Evolutionary conservation across 2,113 vertebrate species (phyloP).

Genomic region (Hippocampus zosterae): DNA sequence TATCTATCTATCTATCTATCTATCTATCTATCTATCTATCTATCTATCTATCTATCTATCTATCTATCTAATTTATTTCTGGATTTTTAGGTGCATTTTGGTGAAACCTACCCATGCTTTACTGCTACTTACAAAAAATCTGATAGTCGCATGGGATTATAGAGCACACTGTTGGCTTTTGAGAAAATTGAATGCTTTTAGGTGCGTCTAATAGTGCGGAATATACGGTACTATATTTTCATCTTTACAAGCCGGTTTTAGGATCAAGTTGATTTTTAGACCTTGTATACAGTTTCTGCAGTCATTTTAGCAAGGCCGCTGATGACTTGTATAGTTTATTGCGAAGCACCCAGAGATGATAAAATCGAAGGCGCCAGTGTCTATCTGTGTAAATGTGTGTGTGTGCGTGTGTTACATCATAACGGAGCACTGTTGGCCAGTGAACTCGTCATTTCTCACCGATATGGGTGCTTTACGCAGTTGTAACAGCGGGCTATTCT

Average conservation of each 20-base stretch:
- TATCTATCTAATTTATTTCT: too few species aligned
- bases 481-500: neutral
- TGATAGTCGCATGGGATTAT: too few species aligned
- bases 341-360: neutral
- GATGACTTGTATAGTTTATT: neutral
- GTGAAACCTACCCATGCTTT: too few species aligned
- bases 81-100: too few species aligned
- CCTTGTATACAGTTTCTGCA: neutral
- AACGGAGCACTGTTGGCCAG: neutral
- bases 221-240: neutral
- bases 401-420: conserved; percentile 1
- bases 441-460: neutral
- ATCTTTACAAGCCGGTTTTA: neutral
- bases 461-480: neutral
- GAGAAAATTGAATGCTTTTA: too few species aligned
- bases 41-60: too few species aligned
- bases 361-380: neutral
- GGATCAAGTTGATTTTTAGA: neutral
- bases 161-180: too few species aligned
- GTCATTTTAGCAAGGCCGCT: conserved; percentile 1
- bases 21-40: too few species aligned
- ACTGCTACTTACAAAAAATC: too few species aligned
- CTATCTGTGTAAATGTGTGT: neutral
- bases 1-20: too few species aligned
- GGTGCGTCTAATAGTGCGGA: too few species aligned